phyloP scores from a whole-genome alignment of 1,140 invertebrate genomes.

The Bombus picipes region DNA sequence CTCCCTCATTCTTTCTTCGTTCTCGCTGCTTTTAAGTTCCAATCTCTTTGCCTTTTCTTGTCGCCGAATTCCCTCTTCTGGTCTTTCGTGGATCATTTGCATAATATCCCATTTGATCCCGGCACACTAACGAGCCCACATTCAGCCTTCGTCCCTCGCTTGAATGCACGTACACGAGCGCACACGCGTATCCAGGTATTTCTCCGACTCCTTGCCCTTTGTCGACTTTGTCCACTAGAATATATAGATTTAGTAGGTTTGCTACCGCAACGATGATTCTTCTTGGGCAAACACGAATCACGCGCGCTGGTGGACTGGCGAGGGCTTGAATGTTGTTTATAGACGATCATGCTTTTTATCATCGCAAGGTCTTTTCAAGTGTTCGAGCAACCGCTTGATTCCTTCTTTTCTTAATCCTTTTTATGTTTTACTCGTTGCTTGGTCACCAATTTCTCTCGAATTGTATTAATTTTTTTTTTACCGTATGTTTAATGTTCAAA shows the following conservation, averaged over 20 bases:
- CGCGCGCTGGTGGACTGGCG: neutral
- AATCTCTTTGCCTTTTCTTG: conserved; percentile 17
- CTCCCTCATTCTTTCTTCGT: conserved; percentile 2
- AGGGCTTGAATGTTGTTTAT: neutral
- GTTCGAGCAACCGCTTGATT: neutral
- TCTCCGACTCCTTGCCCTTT: conserved; percentile 31
- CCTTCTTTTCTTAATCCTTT: neutral
- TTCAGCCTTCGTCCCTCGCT: conserved; percentile 59
- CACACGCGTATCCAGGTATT: conserved; percentile 11
- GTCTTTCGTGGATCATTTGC: conserved; percentile 75
- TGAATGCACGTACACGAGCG: conserved; percentile 30
- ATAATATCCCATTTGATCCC: conserved; percentile 74
- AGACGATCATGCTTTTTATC: neutral
- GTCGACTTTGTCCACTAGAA: conserved; percentile 17
- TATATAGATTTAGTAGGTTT: conserved; percentile 22
- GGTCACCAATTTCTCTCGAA: too few relatives aligned
- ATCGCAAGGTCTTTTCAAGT: neutral
- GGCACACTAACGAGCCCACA: conserved; percentile 72
- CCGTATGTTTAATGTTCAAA: too few relatives aligned
- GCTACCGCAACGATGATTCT: conserved; percentile 25
- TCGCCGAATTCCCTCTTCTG: conserved; percentile 72
- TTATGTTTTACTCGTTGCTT: neutral
- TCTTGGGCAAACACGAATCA: conserved; percentile 48
- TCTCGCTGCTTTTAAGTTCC: conserved; percentile 32
- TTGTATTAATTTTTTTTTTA: neutral